These are phyloP conservation scores for Protaetia brevitarsis DNA, from an alignment of 1,140 invertebrate species.

Conservation along the genomic window DNA sequence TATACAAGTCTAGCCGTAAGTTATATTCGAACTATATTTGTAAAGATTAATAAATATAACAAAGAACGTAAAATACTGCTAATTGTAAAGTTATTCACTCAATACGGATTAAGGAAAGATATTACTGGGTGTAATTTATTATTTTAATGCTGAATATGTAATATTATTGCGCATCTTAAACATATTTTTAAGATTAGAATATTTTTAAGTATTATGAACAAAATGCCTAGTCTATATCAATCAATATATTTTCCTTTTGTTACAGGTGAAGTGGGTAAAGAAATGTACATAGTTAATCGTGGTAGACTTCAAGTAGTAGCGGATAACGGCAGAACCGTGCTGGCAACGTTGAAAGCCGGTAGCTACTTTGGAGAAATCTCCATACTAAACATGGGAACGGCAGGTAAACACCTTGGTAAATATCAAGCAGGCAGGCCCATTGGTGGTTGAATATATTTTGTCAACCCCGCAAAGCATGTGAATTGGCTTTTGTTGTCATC, in stretches of 20 bases:
- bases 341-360: slow-evolving; percentile 94
- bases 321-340: slow-evolving; percentile 93
- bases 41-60: no score
- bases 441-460: slow-evolving; percentile 25
- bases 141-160: no score
- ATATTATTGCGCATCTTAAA: no score
- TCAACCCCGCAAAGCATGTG: slow-evolving; percentile 21
- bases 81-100: no score
- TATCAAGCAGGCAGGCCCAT: slow-evolving; percentile 61
- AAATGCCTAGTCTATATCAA: background rate
- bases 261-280: slow-evolving; percentile 95
- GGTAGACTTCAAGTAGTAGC: slow-evolving; percentile 94
- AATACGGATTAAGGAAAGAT: no score
- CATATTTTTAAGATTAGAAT: no score
- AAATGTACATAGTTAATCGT: slow-evolving; percentile 99
- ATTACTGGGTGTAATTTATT: no score
- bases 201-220: no score
- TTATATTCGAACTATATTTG: no score
- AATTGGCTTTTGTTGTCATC: background rate
- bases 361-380: slow-evolving; percentile 99
- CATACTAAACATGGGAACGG: slow-evolving; percentile 99
- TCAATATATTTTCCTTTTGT: slow-evolving; percentile 38
- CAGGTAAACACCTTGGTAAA: slow-evolving; percentile 95
- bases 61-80: no score
- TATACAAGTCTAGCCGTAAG: no score